Percentiles rank a stretch among this genome's conserved stretches.
Conservation (phyloP, 2,797 vertebrate genomes). For the Phalanger gymnotis region DNA sequence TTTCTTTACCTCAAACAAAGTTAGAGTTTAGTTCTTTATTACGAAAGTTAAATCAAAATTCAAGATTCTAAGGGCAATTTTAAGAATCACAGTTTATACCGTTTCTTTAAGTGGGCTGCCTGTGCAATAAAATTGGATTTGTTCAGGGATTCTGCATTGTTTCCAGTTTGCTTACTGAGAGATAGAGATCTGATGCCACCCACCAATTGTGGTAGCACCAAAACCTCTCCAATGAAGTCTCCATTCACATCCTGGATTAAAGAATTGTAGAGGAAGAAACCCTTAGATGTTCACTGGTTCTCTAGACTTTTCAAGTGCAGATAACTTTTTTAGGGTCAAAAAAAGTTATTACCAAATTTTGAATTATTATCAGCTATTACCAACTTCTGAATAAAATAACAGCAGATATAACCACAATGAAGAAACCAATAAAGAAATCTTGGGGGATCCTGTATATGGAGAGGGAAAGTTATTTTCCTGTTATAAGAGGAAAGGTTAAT, state of each 20-base stretch:
- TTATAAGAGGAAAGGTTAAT: not conserved
- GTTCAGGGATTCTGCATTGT: not conserved
- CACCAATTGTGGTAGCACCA: not conserved
- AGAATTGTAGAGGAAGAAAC: not conserved
- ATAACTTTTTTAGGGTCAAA: not conserved
- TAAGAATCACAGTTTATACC: rapidly evolving
- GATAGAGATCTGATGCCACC: too few species aligned
- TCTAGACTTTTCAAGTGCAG: not conserved
- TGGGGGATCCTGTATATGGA: not conserved
- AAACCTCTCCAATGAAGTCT: not conserved
- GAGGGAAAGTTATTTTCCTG: not conserved
- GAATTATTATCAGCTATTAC: not conserved
- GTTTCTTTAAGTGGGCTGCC: not conserved
- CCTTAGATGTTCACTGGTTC: not conserved
- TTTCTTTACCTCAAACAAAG: not conserved
- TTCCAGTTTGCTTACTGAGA: not conserved
- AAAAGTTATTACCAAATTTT: not conserved
- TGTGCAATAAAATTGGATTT: not conserved
- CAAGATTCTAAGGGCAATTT: rapidly evolving
- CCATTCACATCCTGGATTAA: not conserved
- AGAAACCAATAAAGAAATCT: not conserved
- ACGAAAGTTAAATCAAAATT: not conserved
- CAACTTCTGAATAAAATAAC: not conserved
- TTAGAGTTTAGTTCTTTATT: not conserved
- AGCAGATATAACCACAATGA: not conserved